Evolutionary conservation across 2,888 invertebrate species (phyloP), one percentile per base, ranked within the genome.

Genomic region (Agrochola litura): DNA sequence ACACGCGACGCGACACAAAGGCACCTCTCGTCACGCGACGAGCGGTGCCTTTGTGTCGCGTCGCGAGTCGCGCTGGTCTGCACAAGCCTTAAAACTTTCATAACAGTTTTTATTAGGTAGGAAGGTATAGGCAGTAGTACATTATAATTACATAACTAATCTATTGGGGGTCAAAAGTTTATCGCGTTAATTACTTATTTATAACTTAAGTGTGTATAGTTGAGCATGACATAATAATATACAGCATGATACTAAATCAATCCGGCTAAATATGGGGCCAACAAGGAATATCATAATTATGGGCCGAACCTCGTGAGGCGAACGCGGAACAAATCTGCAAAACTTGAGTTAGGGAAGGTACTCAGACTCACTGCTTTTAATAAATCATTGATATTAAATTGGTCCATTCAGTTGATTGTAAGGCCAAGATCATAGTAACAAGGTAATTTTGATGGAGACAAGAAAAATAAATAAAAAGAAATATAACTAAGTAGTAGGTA

Each of bases 151-250:
- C 30, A 75, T 68, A 69, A 65, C 16, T 73, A 58, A 63, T 63
- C 41, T 4, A 61, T 64, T 54, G 6, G 30, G 46, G 70, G 79
- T 86, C 76, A 80, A 77, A 69, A 76, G 88, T 70, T 88, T 87
- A 88, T 86, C 86, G 14, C 52, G 73, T 66, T 76, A 67, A 60
- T 64, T 64, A 19, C 16, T 2, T 68, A 19, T 25, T n/a, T 68
- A 60, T 52, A 54, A 58, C 5, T 19, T 58, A 37, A 49, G 30
- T 49, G 54, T 65, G n/a, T 77, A 66, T 19, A 61, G 19, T 65
- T 52, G 52, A 37, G 6, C 6, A 64, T 75, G 19, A 64, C 12
- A 83, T 63, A 54, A 49, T 56, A 37, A 43, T 49, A 63, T 82
- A 78, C 76, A 78, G 78, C 25, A 58, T 77, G 79, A 19, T 67